phyloP scores from a whole-genome alignment of 2,888 invertebrate species.

The Drosophila setosimentum region DNA sequence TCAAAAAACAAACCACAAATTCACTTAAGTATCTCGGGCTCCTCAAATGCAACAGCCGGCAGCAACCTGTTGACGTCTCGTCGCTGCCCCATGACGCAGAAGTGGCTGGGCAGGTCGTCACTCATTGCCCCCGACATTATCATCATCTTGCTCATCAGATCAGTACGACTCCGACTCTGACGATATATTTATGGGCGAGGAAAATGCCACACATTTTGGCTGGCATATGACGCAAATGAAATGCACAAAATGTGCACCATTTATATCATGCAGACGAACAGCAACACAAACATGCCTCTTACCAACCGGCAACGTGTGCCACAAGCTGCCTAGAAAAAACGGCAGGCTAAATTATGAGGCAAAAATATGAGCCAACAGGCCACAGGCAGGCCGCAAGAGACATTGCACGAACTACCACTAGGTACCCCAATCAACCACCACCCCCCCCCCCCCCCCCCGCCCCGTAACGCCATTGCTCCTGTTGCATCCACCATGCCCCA shows the following conservation, averaged over 20 bases:
- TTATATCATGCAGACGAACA: slow-evolving; percentile 65
- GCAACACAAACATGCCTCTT: slow-evolving; percentile 1
- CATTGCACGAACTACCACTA: slow-evolving; percentile 52
- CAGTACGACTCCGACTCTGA: slow-evolving; percentile 1
- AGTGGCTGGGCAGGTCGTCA: slow-evolving; percentile 47
- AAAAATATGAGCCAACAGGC: slow-evolving; percentile 66
- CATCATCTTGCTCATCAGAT: slow-evolving; percentile 58
- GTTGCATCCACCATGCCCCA: slow-evolving; percentile 3
- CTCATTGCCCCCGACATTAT: slow-evolving; percentile 53
- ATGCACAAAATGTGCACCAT: slow-evolving; percentile 80
- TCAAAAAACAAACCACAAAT: slow-evolving; percentile 15
- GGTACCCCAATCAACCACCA: no score
- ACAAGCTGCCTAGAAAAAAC: slow-evolving; percentile 43
- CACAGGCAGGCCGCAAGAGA: slow-evolving; percentile 62
- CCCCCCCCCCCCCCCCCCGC: slow-evolving; percentile 2
- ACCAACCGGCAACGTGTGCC: slow-evolving; percentile 40
- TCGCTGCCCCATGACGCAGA: slow-evolving; percentile 31
- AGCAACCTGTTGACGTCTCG: slow-evolving; percentile 40
- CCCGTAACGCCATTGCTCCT: not conserved
- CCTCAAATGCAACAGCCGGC: slow-evolving; percentile 12
- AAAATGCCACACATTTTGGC: slow-evolving; percentile 67
- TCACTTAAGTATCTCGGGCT: slow-evolving; percentile 32
- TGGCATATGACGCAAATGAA: slow-evolving; percentile 80
- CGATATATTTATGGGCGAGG: slow-evolving; percentile 37
- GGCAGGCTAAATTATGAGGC: slow-evolving; percentile 57